Base-by-base conservation (phyloP, 1,140 invertebrate species). In the honey bee (Apis mellifera) region DNA sequence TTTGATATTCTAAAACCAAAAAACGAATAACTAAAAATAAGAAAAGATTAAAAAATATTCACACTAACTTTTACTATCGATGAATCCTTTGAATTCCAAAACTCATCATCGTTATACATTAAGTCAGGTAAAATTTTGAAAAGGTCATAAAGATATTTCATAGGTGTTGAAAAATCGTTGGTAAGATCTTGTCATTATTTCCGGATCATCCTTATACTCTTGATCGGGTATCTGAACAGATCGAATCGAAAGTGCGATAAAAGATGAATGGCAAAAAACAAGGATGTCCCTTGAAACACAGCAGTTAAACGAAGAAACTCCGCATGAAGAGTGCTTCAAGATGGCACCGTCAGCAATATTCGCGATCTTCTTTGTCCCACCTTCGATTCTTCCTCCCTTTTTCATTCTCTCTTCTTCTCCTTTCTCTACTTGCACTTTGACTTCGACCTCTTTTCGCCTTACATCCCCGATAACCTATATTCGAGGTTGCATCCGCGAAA, bases 261-360 rank as follows among this genome's bases (percentile, higher is more conserved):
- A 81, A 66, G 78, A 74, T 74, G 60, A 60, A 81, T 66, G 78
- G 65, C 1, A 48, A 60, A 70, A 78, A 73, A 57, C 69, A 80
- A 72, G 70, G 78, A 57, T 59, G 62, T 48, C 66, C 8, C 19
- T 57, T n/a, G 78, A 84, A 42, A 42, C 5, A 89, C 71, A 86
- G 84, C 82, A 82, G 89, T 90, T 91, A 82, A 80, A 89, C 82
- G 89, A 86, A 88, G 87, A 90, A 90, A 89, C 80, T 85, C 83
- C 82, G 84, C 80, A 69, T 83, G 82, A 89, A 92, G 90, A 72
- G 86, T 84, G 71, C 91, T 93, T 87, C 81, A 92, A 90, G 64
- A 84, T 85, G 84, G 88, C 90, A 84, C 65, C 89, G 91, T 93
- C 93, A 93, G 92, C 93, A 82, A 90, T 93, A 93, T 93, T 93